Evolutionary conservation across 2,113 vertebrate species (phyloP).

Genomic region (Charadrius vociferus): DNA sequence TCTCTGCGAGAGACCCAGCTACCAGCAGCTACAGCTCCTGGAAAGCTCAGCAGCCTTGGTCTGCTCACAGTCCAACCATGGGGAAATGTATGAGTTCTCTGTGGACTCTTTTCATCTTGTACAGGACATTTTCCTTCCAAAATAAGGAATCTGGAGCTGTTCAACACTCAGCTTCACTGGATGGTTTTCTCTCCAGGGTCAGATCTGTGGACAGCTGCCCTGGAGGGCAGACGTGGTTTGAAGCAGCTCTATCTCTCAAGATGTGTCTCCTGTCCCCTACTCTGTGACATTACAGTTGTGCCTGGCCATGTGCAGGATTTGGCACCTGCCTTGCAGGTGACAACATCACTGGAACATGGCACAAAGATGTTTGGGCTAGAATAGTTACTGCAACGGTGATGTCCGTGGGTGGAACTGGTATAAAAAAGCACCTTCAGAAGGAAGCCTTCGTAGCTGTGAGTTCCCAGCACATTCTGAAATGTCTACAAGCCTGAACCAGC

Average conservation of each 20-base stretch:
- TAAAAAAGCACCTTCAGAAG: background rate
- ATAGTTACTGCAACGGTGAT: background rate
- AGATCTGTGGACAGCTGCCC: background rate
- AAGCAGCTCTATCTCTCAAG: background rate
- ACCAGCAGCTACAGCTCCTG: background rate
- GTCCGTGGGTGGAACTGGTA: background rate
- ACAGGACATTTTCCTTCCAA: background rate
- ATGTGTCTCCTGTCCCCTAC: background rate
- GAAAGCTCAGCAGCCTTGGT: background rate
- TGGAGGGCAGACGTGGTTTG: background rate
- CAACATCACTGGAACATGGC: background rate
- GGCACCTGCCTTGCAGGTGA: background rate
- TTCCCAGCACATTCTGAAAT: background rate
- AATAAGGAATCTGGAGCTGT: background rate
- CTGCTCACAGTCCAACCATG: background rate
- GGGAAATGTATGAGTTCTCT: background rate
- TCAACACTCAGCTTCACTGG: background rate
- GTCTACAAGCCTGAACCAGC: background rate
- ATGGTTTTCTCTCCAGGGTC: background rate
- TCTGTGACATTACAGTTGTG: background rate
- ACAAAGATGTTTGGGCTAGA: background rate
- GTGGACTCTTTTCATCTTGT: background rate
- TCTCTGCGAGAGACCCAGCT: background rate
- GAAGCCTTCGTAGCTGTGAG: background rate
- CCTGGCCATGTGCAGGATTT: background rate